Evolutionary conservation across 2,797 vertebrate species (phyloP), one percentile per base, ranked within the genome.

Genomic region (Nannoperca australis): DNA sequence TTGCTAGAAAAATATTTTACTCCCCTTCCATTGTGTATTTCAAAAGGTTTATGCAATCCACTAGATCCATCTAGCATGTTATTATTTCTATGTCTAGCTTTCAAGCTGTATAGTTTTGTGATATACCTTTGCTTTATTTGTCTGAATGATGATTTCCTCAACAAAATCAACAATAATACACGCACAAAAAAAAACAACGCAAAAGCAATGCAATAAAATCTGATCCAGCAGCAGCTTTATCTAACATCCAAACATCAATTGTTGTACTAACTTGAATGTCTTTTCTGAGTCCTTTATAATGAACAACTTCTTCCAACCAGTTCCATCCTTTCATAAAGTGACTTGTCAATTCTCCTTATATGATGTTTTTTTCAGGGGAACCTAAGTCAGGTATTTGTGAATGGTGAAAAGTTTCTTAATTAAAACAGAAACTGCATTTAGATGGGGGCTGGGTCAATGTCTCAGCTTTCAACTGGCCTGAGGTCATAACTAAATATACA

Each of bases 261-360:
- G 73, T 83, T 78, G 38, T 47, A n/a, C 85, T 83, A 58, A 85
- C 78, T 76, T 64, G 76, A 71, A 84, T 32, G 36, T 73, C 74
- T 85, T 76, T 88, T 75, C 89, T 76, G 87, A 85, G 72, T 88
- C 84, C 53, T 68, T 63, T 91, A 90, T 93, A 92, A 92, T 91
- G 82, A 93, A 87, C 78, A 76, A 32, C 72, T 81, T 55, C 76
- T 88, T 87, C 81, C 71, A 79, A 70, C 80, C 58, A 76, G 56
- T 82, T 84, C 81, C 64, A 75, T 74, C 77, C 42, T 72, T 83
- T 84, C 65, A 84, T 82, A 84, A 84, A 83, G 62, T 55, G 54
- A 73, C 70, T 78, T 71, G 63, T 84, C 74, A 68, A 24, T 86
- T 81, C 67, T 65, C 55, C 62, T 70, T 50, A 8, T 79, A 61